Conservation (phyloP, 1,140 invertebrate genomes). For the Cyphomyrmex costatus region DNA sequence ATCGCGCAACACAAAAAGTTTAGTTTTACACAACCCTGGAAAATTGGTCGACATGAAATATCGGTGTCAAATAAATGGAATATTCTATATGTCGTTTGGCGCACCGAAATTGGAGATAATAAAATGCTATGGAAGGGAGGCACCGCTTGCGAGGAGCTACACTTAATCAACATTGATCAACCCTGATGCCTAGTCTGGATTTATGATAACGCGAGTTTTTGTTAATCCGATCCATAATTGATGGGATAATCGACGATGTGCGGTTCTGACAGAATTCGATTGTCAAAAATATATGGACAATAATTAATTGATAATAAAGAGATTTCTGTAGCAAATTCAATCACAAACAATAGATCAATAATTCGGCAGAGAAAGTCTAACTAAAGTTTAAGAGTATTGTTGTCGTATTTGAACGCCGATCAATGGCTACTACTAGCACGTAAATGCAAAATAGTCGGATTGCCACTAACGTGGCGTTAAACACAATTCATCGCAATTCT, state of each 20-base stretch:
- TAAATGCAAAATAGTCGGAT: neutral
- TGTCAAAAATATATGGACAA: neutral
- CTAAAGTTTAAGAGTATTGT: neutral
- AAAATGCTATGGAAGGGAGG: slow-evolving; percentile 18
- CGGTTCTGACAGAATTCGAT: slow-evolving; percentile 9
- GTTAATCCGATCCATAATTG: slow-evolving; percentile 54
- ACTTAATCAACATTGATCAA: slow-evolving; percentile 40
- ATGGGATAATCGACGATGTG: slow-evolving; percentile 17
- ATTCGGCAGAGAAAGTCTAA: neutral
- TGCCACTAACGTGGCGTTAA: neutral
- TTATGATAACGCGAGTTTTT: slow-evolving; percentile 38
- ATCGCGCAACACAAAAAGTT: slow-evolving; percentile 34
- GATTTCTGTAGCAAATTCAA: neutral
- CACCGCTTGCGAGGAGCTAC: neutral
- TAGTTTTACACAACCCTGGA: slow-evolving; percentile 47
- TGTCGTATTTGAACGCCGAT: neutral
- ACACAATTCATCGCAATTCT: slow-evolving; percentile 24
- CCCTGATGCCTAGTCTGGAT: neutral
- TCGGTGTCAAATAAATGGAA: slow-evolving; percentile 56
- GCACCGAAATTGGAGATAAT: slow-evolving; percentile 47
- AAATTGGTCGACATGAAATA: slow-evolving; percentile 58
- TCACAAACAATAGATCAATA: neutral
- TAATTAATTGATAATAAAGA: slow-evolving; percentile 2
- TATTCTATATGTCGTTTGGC: slow-evolving; percentile 53
- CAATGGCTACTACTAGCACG: neutral